Conservation (phyloP, 37 sponge, comb jelly and placozoan species). For the Agelas oroides region DNA sequence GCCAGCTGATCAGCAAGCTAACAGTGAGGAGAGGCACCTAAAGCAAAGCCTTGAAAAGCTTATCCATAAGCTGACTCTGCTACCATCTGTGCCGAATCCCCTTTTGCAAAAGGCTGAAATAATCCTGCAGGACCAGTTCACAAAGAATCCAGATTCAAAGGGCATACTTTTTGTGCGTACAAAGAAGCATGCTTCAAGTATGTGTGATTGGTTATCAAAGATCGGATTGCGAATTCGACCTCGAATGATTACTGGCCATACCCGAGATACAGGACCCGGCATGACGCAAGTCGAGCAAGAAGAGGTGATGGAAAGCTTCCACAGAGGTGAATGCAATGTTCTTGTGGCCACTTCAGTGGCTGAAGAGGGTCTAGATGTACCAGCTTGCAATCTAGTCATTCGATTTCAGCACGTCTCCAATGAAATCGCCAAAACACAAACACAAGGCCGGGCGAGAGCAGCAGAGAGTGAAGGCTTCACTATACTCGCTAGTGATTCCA, state of each 20-base stretch:
- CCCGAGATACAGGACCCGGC: constrained; percentile 10
- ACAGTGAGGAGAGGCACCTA: constrained; percentile 15
- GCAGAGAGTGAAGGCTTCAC: constrained; percentile 55
- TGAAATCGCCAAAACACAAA: constrained; percentile 75
- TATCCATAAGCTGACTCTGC: not conserved
- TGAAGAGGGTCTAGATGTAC: constrained; percentile 79
- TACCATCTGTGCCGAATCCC: constrained; percentile 36
- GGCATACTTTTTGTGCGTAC: constrained; percentile 69
- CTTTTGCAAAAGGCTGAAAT: constrained; percentile 27
- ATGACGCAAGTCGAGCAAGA: constrained; percentile 65
- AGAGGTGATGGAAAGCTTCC: constrained; percentile 59
- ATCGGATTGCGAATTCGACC: not conserved
- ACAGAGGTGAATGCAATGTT: constrained; percentile 63
- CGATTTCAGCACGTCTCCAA: constrained; percentile 76
- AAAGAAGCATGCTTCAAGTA: constrained; percentile 31
- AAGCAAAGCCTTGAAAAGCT: constrained; percentile 3
- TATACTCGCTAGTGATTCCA: constrained; percentile 43
- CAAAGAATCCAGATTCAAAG: constrained; percentile 2
- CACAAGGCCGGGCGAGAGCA: constrained; percentile 79
- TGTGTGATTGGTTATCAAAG: constrained; percentile 39
- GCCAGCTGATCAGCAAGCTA: constrained; percentile 50
- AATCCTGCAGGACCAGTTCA: constrained; percentile 11
- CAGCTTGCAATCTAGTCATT: constrained; percentile 83
- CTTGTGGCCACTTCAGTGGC: constrained; percentile 79
- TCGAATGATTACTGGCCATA: constrained; percentile 46